Base-by-base conservation (phyloP, 2,113 vertebrate species). In the Podarcis raffonei region DNA sequence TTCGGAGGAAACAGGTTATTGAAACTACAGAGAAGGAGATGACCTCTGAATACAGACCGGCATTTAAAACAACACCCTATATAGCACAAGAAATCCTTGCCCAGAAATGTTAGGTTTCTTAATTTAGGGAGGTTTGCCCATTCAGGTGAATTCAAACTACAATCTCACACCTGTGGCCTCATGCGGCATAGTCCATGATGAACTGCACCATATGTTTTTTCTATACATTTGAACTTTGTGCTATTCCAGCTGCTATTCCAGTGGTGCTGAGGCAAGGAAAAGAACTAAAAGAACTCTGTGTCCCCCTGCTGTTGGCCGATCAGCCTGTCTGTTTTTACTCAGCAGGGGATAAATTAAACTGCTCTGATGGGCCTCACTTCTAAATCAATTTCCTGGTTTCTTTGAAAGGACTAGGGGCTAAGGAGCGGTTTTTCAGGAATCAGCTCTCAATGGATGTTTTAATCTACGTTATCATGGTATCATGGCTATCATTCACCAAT, bases 361-460 rank as follows among this genome's bases (percentile, higher is more conserved):
- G 15, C 5, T 85, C 15, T 92, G 7, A 5, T 42, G 80, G 57
- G 3, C 72, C 90, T 81, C 82, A n/a, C 5, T 93, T 77, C 5
- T 42, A 13, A 94, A 93, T 37, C 79, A 89, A 85, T 48, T 91
- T 81, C 6, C 25, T 7, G 48, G 53, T 92, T 83, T 89, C 27
- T 87, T 94, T 81, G 86, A 92, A 84, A 0, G 48, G 35, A 22
- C 89, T 6, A 16, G 57, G 8, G 4, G 23, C 2, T 89, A 8
- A 30, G 0, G 35, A 81, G 62, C 53, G 75, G 88, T 92, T 84
- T 71, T 85, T 74, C 71, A 83, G 16, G 22, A 71, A 48, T 90
- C 32, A 0, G 0, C 13, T 89, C 25, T 1, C 75, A 1, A 87
- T 12, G 1, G 0, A 25, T 75, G 12, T 1, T 74, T 89, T 95